A percentile compares a stretch with the other conserved stretches of the same genome.
Conservation (phyloP, 2,888 invertebrate species). For the Liposcelis brunnea region DNA sequence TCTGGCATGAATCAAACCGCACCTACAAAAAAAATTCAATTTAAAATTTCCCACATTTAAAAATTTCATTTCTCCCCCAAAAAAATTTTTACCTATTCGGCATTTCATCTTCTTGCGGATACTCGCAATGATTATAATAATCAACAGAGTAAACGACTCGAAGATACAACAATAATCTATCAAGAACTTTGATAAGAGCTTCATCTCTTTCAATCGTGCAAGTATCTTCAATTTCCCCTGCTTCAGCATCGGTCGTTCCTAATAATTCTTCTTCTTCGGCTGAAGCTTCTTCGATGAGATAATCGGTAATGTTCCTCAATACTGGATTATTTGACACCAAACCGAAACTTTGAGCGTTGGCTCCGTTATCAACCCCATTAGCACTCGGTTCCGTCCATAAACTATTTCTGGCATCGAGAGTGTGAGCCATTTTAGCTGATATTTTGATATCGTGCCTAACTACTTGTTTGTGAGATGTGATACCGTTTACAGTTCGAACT, state of each 20-base stretch:
- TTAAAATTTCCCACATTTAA: neutral
- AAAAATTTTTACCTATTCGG: slow-evolving; percentile 47
- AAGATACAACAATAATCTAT: slow-evolving; percentile 77
- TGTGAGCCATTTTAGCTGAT: slow-evolving; percentile 78
- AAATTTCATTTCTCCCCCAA: no score
- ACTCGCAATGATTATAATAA: slow-evolving; percentile 97
- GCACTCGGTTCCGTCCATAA: slow-evolving; percentile 44
- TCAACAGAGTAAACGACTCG: slow-evolving; percentile 96
- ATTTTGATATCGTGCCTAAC: slow-evolving; percentile 83
- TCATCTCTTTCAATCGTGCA: slow-evolving; percentile 29
- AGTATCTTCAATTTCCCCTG: slow-evolving; percentile 29
- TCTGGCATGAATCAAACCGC: slow-evolving; percentile 95
- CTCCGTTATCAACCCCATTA: slow-evolving; percentile 24
- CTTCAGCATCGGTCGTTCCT: slow-evolving; percentile 36
- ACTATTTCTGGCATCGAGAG: slow-evolving; percentile 67
- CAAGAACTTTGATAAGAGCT: slow-evolving; percentile 43
- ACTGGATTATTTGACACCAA: slow-evolving; percentile 80
- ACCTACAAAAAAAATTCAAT: slow-evolving; percentile 31
- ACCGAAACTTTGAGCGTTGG: slow-evolving; percentile 35
- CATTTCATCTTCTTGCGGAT: slow-evolving; percentile 99
- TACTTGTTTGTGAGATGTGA: slow-evolving; percentile 75
- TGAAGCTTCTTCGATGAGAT: slow-evolving; percentile 92
- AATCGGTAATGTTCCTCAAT: slow-evolving; percentile 91
- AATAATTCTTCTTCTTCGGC: slow-evolving; percentile 94
- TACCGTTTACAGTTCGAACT: slow-evolving; percentile 78